A percentile compares a stretch with the other conserved stretches of the same genome.
Evolutionary conservation across 2,797 vertebrate genomes (phyloP).

Genomic region (Tarsius wallacei): DNA sequence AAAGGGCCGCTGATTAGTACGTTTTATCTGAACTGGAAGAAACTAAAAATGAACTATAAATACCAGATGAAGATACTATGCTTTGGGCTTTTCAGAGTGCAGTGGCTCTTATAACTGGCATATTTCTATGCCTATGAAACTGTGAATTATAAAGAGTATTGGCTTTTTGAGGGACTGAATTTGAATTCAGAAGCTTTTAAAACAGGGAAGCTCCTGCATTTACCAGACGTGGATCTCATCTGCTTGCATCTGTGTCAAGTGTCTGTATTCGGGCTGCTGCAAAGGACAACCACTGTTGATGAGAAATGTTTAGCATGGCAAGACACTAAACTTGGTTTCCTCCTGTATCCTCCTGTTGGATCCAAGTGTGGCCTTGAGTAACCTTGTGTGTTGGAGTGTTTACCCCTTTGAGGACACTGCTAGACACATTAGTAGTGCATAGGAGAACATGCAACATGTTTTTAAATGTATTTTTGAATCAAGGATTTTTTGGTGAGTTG

Average conservation of each 20-base stretch:
- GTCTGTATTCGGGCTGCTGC: fast-evolving
- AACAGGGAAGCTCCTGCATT: no score
- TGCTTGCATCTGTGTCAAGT: fast-evolving
- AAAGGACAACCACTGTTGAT: fast-evolving
- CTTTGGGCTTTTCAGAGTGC: not conserved
- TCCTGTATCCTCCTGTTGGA: not conserved
- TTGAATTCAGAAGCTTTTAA: not conserved
- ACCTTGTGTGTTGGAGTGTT: fast-evolving
- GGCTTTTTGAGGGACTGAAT: not conserved
- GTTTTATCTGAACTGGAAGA: not conserved
- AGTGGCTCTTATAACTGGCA: not conserved
- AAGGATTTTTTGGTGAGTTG: not conserved
- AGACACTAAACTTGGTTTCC: fast-evolving
- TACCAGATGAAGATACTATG: fast-evolving
- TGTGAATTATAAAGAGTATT: no score
- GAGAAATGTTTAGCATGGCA: fast-evolving
- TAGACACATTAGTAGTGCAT: fast-evolving
- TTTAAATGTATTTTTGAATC: not conserved
- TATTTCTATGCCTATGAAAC: fast-evolving
- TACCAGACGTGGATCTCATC: fast-evolving
- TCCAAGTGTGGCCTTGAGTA: fast-evolving
- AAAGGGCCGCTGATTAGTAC: not conserved
- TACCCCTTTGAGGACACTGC: fast-evolving
- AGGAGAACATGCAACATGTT: fast-evolving
- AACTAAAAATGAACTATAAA: not conserved